Conservation (phyloP, 2,888 invertebrate genomes). For the Heterodera filipjevi region DNA sequence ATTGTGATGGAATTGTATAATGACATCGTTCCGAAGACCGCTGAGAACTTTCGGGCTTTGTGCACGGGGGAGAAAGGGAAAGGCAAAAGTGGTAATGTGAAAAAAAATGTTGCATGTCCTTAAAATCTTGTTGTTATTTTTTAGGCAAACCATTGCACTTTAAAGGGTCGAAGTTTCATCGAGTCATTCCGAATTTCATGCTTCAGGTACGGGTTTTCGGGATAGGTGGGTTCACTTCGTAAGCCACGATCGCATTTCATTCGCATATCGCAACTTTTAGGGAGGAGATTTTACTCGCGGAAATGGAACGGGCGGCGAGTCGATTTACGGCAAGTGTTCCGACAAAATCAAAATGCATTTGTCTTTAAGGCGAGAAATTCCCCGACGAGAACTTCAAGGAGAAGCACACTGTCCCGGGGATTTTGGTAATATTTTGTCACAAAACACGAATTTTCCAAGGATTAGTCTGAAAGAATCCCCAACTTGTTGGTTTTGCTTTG, state of each 20-base stretch:
- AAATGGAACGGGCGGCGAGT: conserved; percentile 85
- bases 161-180: conserved; percentile 51
- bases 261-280: conserved; percentile 68
- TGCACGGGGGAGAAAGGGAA: conserved; percentile 78
- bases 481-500: no score
- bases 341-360: background rate
- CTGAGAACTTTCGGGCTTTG: conserved; percentile 90
- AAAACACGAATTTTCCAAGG: background rate
- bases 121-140: background rate
- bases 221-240: background rate
- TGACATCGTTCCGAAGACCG: conserved; percentile 71
- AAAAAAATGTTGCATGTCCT: background rate
- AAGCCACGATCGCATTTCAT: background rate
- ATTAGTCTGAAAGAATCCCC: no score
- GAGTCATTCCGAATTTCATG: conserved; percentile 55
- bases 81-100: conserved; percentile 37
- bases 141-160: conserved; percentile 48
- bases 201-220: background rate
- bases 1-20: conserved; percentile 27
- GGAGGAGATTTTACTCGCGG: conserved; percentile 84
- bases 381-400: conserved; percentile 90
- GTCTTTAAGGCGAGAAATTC: conserved; percentile 73
- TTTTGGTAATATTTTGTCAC: conserved; percentile 68
- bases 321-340: conserved; percentile 78
- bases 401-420: conserved; percentile 87